Base-by-base conservation (phyloP, 2,888 invertebrate genomes). In the Ectemnius continuus region DNA sequence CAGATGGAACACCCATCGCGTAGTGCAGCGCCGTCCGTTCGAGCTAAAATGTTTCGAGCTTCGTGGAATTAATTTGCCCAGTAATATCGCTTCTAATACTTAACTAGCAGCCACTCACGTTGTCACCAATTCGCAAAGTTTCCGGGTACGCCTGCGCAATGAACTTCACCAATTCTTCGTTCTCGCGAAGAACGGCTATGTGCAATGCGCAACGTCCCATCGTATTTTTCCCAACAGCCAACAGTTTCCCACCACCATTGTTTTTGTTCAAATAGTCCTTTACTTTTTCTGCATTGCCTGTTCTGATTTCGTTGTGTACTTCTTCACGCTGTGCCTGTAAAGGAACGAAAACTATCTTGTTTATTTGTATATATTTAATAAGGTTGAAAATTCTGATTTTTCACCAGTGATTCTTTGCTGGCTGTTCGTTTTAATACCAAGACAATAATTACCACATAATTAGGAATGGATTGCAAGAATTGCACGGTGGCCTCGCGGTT, bases 21-120 rank as follows among this genome's bases (percentile, higher is more conserved):
- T 97, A 97, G 90, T 98, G 98, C 45, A 98, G 92, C 0, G 97
- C 95, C 13, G 96, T 96, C 84, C 97, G 93, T 89, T 97, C 97
- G 92, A 98, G 89, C 97, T 98, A 90, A 63, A 77, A 47, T 75
- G n/a, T 47, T 16, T 11, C 57, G 56, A 46, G 59, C 28, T 70
- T 48, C 8, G 18, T 56, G 46, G 18, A 13, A 52, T 16, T 48
- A 47, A 20, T 16, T 59, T 47, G 13, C 36, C 14, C 58, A 47
- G 8, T 60, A 13, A 4, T 16, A 20, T 36, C 2, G 36, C 36
- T 36, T 8, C 8, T 6, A 52, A 47, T 1, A 23, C 8, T 46
- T 4, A 26, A 46, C 23, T 6, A 16, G 11, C 18, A 18, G 16
- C 60, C 56, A 52, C 94, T 94, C 91, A 98, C 97, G 91, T 97